Evolutionary conservation across 2,888 invertebrate species (phyloP).

Genomic region (Carpatolechia fugitivella): DNA sequence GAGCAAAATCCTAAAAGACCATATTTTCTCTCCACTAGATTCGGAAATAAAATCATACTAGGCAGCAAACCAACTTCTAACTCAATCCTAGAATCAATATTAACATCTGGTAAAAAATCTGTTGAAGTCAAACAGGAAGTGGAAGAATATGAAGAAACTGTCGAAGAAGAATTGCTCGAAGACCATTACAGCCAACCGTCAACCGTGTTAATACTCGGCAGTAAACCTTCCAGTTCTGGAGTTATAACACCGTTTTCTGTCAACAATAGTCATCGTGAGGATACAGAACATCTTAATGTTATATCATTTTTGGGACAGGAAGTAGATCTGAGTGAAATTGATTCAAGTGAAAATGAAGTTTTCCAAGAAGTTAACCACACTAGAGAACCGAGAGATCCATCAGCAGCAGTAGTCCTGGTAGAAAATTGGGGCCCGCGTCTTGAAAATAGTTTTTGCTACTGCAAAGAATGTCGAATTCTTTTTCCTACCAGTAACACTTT

Average conservation of each 20-base stretch:
- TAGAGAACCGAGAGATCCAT: background rate
- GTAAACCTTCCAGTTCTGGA: background rate
- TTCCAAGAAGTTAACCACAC: background rate
- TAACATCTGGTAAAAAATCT: background rate
- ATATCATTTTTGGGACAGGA: background rate
- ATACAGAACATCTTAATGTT: background rate
- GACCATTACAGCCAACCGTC: background rate
- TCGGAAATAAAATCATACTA: slow-evolving; percentile 8
- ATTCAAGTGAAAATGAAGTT: background rate
- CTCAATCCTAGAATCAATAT: background rate
- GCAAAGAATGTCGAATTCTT: slow-evolving; percentile 38
- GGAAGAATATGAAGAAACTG: background rate
- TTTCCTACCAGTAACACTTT: slow-evolving; percentile 47
- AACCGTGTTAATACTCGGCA: background rate
- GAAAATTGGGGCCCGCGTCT: slow-evolving; percentile 42
- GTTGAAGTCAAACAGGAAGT: background rate
- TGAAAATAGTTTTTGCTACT: slow-evolving; percentile 35
- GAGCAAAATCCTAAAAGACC: background rate
- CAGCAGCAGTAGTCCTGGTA: slow-evolving; percentile 26
- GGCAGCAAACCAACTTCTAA: slow-evolving; percentile 5
- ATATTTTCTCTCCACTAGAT: background rate
- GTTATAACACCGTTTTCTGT: background rate
- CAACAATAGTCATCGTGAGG: background rate
- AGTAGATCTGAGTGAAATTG: background rate
- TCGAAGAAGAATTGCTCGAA: background rate